A percentile compares a stretch with the other conserved stretches of the same genome.
phyloP scores from a whole-genome alignment of 1,140 invertebrate species.

The Eciton burchellii region DNA sequence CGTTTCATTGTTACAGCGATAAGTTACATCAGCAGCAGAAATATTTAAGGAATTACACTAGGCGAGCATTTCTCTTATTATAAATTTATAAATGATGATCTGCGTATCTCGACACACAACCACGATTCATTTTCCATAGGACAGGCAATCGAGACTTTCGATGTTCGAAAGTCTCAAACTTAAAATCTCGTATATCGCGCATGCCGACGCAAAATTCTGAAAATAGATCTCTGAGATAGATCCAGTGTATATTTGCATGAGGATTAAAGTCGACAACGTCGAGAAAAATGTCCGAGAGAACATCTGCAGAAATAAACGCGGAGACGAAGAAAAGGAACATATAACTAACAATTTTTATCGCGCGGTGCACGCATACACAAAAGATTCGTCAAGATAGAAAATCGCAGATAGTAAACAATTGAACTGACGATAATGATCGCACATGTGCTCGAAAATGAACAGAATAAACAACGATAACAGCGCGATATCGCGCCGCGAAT shows the following conservation, averaged over 20 bases:
- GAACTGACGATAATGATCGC: slow-evolving; percentile 2
- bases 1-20: slow-evolving; percentile 4
- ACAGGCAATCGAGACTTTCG: too few species aligned
- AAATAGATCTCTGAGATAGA: background rate
- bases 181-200: background rate
- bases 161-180: too few species aligned
- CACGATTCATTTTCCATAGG: slow-evolving; percentile 7
- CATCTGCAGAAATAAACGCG: background rate
- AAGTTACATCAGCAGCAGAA: background rate
- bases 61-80: background rate
- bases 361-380: background rate
- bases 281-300: background rate
- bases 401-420: slow-evolving; percentile 2
- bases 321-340: background rate
- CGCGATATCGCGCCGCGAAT: background rate
- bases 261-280: background rate
- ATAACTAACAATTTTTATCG: slow-evolving; percentile 7
- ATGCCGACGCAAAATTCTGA: background rate
- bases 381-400: background rate
- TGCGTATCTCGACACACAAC: background rate
- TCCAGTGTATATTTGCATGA: background rate
- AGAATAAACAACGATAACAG: slow-evolving; percentile 31
- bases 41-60: background rate
- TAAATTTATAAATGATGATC: background rate
- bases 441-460: background rate